phyloP scores from a whole-genome alignment of 2,888 invertebrate species.

The Agonum fuliginosum region DNA sequence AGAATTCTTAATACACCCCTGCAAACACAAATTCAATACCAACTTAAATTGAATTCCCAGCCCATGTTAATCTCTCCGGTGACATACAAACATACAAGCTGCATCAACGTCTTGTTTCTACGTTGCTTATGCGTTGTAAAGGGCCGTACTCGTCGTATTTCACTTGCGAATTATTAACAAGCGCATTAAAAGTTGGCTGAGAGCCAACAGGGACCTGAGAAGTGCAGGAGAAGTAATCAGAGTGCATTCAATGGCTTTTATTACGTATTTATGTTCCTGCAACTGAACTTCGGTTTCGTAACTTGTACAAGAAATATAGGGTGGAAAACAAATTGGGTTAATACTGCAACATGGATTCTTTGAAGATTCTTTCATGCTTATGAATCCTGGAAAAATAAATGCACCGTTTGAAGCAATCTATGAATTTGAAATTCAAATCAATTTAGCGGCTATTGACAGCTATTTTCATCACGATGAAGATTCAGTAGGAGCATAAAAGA shows the following conservation, averaged over 20 bases:
- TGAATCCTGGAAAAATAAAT: too few relatives aligned
- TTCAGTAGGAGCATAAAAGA: too few relatives aligned
- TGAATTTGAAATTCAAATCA: too few relatives aligned
- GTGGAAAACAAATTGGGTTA: too few relatives aligned
- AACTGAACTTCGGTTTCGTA: not conserved
- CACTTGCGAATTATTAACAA: slow-evolving; percentile 33
- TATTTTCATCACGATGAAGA: too few relatives aligned
- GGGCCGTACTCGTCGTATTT: not conserved
- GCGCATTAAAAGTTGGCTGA: slow-evolving; percentile 30
- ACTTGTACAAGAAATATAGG: too few relatives aligned
- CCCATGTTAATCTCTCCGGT: not conserved
- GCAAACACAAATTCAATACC: not conserved
- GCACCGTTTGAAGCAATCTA: too few relatives aligned
- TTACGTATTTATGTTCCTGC: slow-evolving; percentile 38
- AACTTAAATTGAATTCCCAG: not conserved
- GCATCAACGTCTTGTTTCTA: not conserved
- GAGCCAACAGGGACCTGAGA: not conserved
- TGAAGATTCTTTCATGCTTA: too few relatives aligned
- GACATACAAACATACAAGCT: slow-evolving; percentile 26
- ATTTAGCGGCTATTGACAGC: too few relatives aligned
- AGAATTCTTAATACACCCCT: too few relatives aligned
- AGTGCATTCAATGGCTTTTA: slow-evolving; percentile 18
- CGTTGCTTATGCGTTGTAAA: not conserved
- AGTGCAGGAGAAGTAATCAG: slow-evolving; percentile 6
- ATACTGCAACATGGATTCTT: too few relatives aligned